phyloP scores from a whole-genome alignment of 2,888 invertebrate genomes.

The Megaustenia siamemsis region DNA sequence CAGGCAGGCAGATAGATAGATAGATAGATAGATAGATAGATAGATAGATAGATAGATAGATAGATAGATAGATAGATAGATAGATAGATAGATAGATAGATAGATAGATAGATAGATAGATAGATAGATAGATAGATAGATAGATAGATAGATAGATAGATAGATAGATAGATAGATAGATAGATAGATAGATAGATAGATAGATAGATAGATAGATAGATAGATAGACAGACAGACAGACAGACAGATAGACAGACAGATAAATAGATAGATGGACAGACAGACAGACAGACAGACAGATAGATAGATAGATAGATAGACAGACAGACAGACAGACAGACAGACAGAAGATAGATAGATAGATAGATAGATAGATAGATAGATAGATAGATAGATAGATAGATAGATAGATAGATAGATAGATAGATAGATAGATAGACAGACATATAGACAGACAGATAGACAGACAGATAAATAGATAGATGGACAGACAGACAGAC shows the following conservation, averaged over 20 bases:
- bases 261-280: conserved; percentile 7
- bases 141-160: background rate
- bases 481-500: no score
- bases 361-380: no score
- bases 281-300: background rate
- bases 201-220: background rate
- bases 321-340: background rate
- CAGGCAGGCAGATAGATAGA: background rate
- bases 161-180: background rate
- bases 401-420: background rate
- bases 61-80: background rate
- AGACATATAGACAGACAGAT: no score
- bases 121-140: conserved; percentile 1
- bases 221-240: background rate
- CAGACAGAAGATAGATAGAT: no score
- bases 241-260: conserved; percentile 4
- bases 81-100: background rate
- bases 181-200: background rate
- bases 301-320: conserved; percentile 21
- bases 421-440: background rate
- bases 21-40: background rate
- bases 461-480: no score
- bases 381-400: background rate
- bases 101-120: conserved; percentile 6
- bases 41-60: background rate